phyloP scores from a whole-genome alignment of 2,888 invertebrate species.

The Dorcus hopei region DNA sequence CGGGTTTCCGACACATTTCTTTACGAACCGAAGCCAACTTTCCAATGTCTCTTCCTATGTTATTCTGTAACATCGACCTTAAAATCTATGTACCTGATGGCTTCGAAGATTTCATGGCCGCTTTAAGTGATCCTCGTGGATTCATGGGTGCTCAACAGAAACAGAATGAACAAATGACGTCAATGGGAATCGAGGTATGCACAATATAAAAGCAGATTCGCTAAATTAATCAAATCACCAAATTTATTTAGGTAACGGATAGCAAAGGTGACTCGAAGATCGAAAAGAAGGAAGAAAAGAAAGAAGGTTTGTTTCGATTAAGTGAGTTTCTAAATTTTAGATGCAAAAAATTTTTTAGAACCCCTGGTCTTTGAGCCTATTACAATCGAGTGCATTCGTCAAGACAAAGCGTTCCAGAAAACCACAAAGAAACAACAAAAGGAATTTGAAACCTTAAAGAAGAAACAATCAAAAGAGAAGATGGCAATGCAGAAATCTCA shows the following conservation, averaged over 20 bases:
- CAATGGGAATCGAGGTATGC: constrained; percentile 81
- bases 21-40: constrained; percentile 98
- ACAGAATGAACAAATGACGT: constrained; percentile 88
- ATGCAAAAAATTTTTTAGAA: constrained; percentile 45
- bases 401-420: constrained; percentile 90
- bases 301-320: constrained; percentile 56
- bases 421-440: constrained; percentile 94
- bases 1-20: constrained; percentile 97
- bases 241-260: constrained; percentile 35
- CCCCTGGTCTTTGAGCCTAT: constrained; percentile 86
- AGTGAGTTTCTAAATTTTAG: neutral
- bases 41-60: constrained; percentile 97
- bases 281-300: constrained; percentile 65
- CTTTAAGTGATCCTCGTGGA: constrained; percentile 90
- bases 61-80: constrained; percentile 98
- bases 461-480: constrained; percentile 91
- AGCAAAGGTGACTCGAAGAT: constrained; percentile 56
- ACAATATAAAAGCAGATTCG: neutral
- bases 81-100: constrained; percentile 99
- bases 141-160: constrained; percentile 86
- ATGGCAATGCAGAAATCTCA: constrained; percentile 86
- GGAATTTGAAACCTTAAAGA: constrained; percentile 86
- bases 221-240: neutral
- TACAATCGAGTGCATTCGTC: constrained; percentile 79
- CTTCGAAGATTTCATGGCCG: constrained; percentile 98